Evolutionary conservation across 2,113 vertebrate genomes (phyloP).

Genomic region (Sylvia atricapilla): DNA sequence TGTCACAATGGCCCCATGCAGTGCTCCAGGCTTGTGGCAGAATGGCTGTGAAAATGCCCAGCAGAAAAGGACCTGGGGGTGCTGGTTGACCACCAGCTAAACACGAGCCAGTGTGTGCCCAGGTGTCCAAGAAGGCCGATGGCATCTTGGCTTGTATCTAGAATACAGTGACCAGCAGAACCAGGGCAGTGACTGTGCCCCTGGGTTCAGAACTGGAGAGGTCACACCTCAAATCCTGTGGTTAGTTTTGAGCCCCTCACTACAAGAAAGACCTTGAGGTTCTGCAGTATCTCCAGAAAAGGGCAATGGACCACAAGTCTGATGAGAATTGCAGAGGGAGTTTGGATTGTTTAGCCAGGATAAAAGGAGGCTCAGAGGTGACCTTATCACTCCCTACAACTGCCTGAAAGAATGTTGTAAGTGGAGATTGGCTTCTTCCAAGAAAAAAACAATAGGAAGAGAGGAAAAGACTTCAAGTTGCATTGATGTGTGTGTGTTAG

Average conservation of each 20-base stretch:
- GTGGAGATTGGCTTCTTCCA: not conserved
- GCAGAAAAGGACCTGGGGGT: not conserved
- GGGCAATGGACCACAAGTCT: not conserved
- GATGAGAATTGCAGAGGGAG: not conserved
- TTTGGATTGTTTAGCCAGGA: not conserved
- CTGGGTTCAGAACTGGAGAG: not conserved
- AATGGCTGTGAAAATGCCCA: not conserved
- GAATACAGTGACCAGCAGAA: too few species aligned
- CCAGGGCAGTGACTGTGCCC: not conserved
- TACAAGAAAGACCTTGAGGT: not conserved
- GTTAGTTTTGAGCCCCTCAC: not conserved
- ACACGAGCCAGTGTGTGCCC: not conserved
- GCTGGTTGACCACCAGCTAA: not conserved
- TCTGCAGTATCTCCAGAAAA: not conserved
- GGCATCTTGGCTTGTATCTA: not conserved
- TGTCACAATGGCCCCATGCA: not conserved
- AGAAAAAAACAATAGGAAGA: not conserved
- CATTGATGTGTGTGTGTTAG: fast-evolving
- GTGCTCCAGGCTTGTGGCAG: not conserved
- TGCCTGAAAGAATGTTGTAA: not conserved
- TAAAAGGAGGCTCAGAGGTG: not conserved
- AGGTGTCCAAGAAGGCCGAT: not conserved
- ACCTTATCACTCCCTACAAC: not conserved
- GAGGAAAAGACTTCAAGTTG: not conserved
- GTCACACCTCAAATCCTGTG: not conserved